Percentiles rank a stretch among this genome's conserved stretches.
Evolutionary conservation across 2,113 vertebrate species (phyloP).

Genomic region (Vombatus ursinus): DNA sequence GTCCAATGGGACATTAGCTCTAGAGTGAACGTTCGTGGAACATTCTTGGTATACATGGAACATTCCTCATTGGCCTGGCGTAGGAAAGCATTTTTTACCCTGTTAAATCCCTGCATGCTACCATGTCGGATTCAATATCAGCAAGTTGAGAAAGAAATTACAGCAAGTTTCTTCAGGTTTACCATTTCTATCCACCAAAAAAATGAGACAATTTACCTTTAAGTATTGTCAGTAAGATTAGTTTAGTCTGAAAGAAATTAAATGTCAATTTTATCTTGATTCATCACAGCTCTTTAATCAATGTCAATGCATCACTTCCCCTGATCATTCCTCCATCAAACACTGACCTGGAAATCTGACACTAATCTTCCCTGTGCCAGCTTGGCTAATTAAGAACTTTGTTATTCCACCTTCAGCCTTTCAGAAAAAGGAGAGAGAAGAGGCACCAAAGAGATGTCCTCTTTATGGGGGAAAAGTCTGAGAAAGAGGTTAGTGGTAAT

Average conservation of each 20-base stretch:
- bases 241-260: slow-evolving; percentile 77
- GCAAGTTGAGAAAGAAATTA: slow-evolving; percentile 68
- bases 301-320: slow-evolving; percentile 78
- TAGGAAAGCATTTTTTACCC: slow-evolving; percentile 59
- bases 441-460: slow-evolving; percentile 71
- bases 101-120: slow-evolving; percentile 44
- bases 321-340: slow-evolving; percentile 82
- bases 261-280: slow-evolving; percentile 85
- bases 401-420: slow-evolving; percentile 78
- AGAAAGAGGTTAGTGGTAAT: slow-evolving; percentile 79
- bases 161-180: slow-evolving; percentile 61
- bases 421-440: slow-evolving; percentile 66
- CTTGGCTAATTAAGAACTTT: slow-evolving; percentile 82
- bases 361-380: slow-evolving; percentile 79
- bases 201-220: slow-evolving; percentile 75
- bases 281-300: slow-evolving; percentile 87
- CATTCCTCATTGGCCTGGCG: slow-evolving; percentile 26
- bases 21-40: neutral
- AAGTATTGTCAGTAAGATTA: slow-evolving; percentile 75
- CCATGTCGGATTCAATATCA: slow-evolving; percentile 69
- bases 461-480: slow-evolving; percentile 77
- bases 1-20: fast-evolving
- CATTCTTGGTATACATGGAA: neutral
- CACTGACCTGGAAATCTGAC: slow-evolving; percentile 83
- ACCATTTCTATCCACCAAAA: slow-evolving; percentile 71